Conservation (phyloP, 2,113 vertebrate species). For the Pangasianodon hypophthalmus region DNA sequence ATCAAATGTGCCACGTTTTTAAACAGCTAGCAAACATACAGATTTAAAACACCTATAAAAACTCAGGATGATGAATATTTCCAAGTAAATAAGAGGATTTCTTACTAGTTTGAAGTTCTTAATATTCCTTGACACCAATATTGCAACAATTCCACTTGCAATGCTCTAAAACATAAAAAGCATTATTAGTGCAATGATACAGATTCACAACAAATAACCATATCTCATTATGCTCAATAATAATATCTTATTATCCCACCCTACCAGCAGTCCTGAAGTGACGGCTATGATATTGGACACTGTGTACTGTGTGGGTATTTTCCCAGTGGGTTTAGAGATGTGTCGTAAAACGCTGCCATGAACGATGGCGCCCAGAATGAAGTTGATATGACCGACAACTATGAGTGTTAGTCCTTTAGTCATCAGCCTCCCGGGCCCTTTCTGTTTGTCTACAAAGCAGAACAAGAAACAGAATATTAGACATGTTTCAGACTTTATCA, state of each 20-base stretch:
- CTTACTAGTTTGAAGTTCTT: constrained; percentile 70
- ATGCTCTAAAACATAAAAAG: constrained; percentile 76
- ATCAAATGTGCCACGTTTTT: not conserved
- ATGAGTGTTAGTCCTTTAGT: constrained; percentile 82
- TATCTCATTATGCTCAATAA: not conserved
- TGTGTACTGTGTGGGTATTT: constrained; percentile 80
- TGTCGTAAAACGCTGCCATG: constrained; percentile 88
- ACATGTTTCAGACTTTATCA: not conserved
- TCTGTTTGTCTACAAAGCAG: constrained; percentile 73
- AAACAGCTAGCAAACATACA: not conserved
- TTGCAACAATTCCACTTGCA: constrained; percentile 82
- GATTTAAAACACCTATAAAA: not conserved
- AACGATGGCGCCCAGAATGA: constrained; percentile 87
- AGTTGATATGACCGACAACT: constrained; percentile 85
- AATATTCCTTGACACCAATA: constrained; percentile 85
- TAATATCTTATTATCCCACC: constrained; percentile 28
- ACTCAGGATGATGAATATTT: not conserved
- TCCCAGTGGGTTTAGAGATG: constrained; percentile 79
- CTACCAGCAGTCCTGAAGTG: constrained; percentile 86
- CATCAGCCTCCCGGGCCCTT: constrained; percentile 80
- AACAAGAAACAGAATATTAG: constrained; percentile 9
- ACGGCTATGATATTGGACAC: constrained; percentile 85
- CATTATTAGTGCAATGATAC: not conserved
- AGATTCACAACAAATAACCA: not conserved
- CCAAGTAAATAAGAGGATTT: not conserved